Conservation (phyloP, 2,797 vertebrate species). For the Synaphobranchus kaupii region DNA sequence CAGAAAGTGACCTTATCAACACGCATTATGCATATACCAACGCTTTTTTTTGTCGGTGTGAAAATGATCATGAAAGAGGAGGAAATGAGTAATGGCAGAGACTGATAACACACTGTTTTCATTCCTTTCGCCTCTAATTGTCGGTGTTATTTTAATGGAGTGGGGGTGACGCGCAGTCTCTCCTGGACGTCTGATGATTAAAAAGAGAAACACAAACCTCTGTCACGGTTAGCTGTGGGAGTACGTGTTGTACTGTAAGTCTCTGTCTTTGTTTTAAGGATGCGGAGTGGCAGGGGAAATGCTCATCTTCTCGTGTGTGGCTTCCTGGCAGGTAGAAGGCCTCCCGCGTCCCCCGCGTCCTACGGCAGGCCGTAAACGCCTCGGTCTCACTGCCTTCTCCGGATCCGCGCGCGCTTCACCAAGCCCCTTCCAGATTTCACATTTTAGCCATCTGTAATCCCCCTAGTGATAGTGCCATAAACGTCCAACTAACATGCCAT, state of each 20-base stretch:
- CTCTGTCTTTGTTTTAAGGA: background rate
- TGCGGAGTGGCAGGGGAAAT: background rate
- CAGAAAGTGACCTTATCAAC: conserved; percentile 29
- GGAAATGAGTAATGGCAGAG: conserved; percentile 33
- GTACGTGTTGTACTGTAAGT: too few relatives aligned
- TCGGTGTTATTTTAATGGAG: background rate
- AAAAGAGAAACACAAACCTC: background rate
- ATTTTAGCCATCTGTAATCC: conserved; percentile 69
- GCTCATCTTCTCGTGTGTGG: background rate
- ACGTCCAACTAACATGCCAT: conserved; percentile 68
- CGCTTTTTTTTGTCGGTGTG: conserved; percentile 36
- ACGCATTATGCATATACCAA: conserved; percentile 41
- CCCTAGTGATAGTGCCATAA: conserved; percentile 76
- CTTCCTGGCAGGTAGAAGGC: background rate
- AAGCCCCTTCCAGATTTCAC: conserved; percentile 56
- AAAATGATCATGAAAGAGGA: conserved; percentile 35
- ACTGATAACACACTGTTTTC: conserved; percentile 32
- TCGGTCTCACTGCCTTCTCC: background rate
- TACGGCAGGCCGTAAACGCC: background rate
- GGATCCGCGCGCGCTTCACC: too few relatives aligned
- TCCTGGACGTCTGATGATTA: background rate
- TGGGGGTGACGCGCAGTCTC: background rate
- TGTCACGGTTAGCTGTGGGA: background rate
- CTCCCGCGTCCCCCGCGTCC: background rate
- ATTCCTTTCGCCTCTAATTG: background rate